A percentile compares a stretch with the other conserved stretches of the same genome.
These are phyloP conservation scores for Drosophila atripex DNA, from an alignment of 2,888 invertebrate species.

Conservation along the genomic window DNA sequence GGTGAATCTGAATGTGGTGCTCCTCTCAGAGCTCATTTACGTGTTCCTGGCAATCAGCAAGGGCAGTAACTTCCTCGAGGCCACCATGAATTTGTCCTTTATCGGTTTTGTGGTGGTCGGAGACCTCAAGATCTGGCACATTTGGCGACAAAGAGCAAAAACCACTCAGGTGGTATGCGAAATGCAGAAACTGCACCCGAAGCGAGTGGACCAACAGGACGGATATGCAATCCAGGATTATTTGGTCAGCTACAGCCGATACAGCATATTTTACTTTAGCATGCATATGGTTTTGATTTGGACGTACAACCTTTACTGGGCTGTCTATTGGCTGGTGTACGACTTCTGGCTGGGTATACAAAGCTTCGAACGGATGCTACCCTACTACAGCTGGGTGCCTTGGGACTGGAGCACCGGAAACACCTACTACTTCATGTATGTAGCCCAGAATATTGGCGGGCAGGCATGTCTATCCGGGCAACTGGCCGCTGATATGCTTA, in stretches of 20 bases:
- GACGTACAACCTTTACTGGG: constrained; percentile 78
- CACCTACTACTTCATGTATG: constrained; percentile 70
- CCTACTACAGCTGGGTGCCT: constrained; percentile 74
- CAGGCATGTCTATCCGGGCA: constrained; percentile 73
- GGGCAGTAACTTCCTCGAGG: constrained; percentile 74
- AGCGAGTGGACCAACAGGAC: constrained; percentile 40
- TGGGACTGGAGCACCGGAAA: constrained; percentile 71
- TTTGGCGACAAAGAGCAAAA: constrained; percentile 59
- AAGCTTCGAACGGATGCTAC: constrained; percentile 60
- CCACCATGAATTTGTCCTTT: constrained; percentile 74
- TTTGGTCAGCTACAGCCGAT: constrained; percentile 49
- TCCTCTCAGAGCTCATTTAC: constrained; percentile 71
- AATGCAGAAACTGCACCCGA: constrained; percentile 70
- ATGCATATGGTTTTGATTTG: constrained; percentile 73
- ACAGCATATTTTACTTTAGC: constrained; percentile 66
- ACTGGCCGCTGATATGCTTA: constrained; percentile 76
- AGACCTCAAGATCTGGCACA: constrained; percentile 72
- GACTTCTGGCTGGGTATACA: constrained; percentile 58
- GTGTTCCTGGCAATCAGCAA: constrained; percentile 65
- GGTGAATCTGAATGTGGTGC: constrained; percentile 66
- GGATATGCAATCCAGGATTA: constrained; percentile 38
- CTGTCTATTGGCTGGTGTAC: constrained; percentile 65
- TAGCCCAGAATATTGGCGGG: constrained; percentile 68
- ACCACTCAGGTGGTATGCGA: constrained; percentile 64
- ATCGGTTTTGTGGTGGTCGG: constrained; percentile 75